A percentile compares a stretch with the other conserved stretches of the same genome.
These are phyloP conservation scores for Eugnorisma glareosa DNA, from an alignment of 2,888 invertebrate species.

Conservation along the genomic window DNA sequence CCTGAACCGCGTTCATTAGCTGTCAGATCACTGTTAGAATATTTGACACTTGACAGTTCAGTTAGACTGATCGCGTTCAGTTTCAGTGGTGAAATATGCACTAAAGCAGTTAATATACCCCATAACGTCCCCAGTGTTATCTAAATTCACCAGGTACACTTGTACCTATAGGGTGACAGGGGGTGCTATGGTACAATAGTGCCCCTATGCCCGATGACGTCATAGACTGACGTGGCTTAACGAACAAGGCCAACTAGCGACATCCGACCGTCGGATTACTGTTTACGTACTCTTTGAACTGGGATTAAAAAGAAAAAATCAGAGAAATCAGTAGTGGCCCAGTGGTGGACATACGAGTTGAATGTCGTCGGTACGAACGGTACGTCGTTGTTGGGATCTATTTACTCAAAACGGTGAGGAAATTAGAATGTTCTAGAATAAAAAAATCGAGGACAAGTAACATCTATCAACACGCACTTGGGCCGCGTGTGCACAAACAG, in stretches of 20 bases:
- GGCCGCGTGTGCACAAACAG: not conserved
- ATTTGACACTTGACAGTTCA: not conserved
- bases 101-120: not conserved
- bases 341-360: not conserved
- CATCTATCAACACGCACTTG: not conserved
- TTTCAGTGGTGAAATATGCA: not conserved
- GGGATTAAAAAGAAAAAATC: not conserved
- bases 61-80: not conserved
- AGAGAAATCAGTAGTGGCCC: not conserved
- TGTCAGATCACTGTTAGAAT: not conserved
- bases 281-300: conserved; percentile 30
- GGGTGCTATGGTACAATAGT: conserved; percentile 21
- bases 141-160: not conserved
- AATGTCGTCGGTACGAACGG: not conserved
- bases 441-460: not conserved
- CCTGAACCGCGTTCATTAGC: not conserved
- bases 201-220: conserved; percentile 37
- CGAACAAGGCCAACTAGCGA: conserved; percentile 43
- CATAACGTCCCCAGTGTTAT: not conserved
- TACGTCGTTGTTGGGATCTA: no score
- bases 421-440: not conserved
- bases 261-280: conserved; percentile 21
- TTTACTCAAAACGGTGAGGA: not conserved
- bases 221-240: conserved; percentile 44
- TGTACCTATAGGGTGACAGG: conserved; percentile 7